Base-by-base conservation (phyloP, 2,113 vertebrate species). In the Ammospiza nelsoni region DNA sequence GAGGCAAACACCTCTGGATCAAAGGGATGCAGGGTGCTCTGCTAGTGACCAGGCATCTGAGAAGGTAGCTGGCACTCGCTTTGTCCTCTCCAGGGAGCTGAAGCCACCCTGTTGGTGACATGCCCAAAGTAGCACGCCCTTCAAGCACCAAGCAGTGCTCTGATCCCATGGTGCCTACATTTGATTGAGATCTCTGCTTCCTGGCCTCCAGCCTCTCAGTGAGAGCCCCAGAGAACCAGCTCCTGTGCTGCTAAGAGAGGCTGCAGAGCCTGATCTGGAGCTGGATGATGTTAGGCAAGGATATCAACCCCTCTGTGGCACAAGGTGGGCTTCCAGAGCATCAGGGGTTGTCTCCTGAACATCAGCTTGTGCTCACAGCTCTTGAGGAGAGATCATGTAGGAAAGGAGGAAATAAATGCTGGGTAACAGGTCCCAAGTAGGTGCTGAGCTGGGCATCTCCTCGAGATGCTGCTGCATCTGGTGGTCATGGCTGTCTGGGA, bases 1-100 rank as follows among this genome's bases (percentile, higher is more conserved):
- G 4, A 88, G 71, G 81, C 41, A 4, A 75, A 79, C 93, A 84
- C 89, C 88, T 96, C 90, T 2, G 6, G 88, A 94, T 96, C 96
- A 95, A 95, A 96, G 75, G 71, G 78, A 58, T 74, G 57, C n/a
- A 28, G 91, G 62, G 49, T 5, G 8, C 67, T 89, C 55, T 74
- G 83, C 54, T 80, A 51, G 51, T 3, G 4, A 57, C 67, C 79
- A 49, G 49, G 48, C 39, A 44, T 57, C 67, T 39, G 87, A 73
- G 86, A 59, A 84, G 46, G 76, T 65, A 85, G 48, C 54, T 90
- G 85, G 67, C 65, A 39, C 44, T 94, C 4, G 1, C 63, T 88
- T 77, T 89, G 61, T 92, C 57, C 55, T 92, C 39, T 71, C 52
- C 14, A 44, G 52, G 63, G 67, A 86, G 19, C 43, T 67, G 72